Percentiles rank a stretch among this genome's conserved stretches.
Conservation (phyloP, 1,140 invertebrate genomes). For the Apis dorsata region DNA sequence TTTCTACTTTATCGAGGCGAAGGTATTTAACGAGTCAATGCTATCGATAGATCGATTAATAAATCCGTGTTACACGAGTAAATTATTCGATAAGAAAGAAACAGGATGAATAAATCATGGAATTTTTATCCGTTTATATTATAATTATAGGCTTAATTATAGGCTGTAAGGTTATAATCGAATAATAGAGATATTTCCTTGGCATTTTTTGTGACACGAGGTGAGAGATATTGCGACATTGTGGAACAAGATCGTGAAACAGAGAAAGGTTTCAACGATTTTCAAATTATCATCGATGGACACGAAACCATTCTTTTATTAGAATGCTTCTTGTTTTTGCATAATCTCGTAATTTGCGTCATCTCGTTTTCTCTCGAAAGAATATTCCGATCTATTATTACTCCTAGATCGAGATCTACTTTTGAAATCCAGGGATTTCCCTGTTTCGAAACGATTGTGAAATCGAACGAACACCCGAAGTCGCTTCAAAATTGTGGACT, state of each 20-base stretch:
- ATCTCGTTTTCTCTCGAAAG: neutral
- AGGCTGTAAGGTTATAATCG: neutral
- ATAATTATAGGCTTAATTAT: neutral
- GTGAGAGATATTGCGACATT: neutral
- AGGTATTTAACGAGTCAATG: neutral
- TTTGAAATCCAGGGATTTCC: neutral
- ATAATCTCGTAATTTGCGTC: conserved; percentile 7
- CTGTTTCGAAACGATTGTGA: neutral
- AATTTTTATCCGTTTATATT: neutral
- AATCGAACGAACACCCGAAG: neutral
- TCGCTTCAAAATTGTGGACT: too few relatives aligned
- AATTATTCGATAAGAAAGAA: neutral
- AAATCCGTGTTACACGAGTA: neutral
- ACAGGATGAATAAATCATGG: neutral
- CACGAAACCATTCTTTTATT: neutral
- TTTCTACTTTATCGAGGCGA: conserved; percentile 1
- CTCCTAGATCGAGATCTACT: neutral
- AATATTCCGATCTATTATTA: conserved; percentile 37
- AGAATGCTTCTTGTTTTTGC: conserved; percentile 13
- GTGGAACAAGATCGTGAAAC: neutral
- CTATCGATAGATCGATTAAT: neutral
- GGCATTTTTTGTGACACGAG: too few relatives aligned
- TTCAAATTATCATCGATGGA: conserved; percentile 15
- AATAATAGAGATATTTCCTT: neutral
- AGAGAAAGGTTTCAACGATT: neutral